phyloP scores from a whole-genome alignment of 2,113 vertebrate species.

The Sylvilagus bachmani region DNA sequence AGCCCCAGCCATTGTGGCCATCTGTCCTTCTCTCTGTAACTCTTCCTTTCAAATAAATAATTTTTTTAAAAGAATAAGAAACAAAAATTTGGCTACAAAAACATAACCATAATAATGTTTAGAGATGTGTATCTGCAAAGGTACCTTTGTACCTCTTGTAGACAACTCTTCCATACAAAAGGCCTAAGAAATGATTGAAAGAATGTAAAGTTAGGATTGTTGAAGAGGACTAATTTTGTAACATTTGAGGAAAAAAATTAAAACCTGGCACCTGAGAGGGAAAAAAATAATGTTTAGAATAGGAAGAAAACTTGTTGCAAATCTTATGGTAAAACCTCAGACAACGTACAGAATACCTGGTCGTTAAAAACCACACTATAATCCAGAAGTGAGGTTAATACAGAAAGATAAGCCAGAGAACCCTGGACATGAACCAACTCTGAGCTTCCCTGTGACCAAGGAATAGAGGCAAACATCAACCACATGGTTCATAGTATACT shows the following conservation, averaged over 20 bases:
- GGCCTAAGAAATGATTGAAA: constrained; percentile 7
- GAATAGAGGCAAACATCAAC: neutral
- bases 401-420: neutral
- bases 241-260: neutral
- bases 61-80: neutral
- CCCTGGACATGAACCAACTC: neutral
- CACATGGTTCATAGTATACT: neutral
- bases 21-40: too few relatives aligned
- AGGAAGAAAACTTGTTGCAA: neutral
- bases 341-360: neutral
- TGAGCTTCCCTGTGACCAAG: neutral
- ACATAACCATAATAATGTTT: neutral
- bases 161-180: constrained; percentile 14
- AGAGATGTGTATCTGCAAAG: neutral
- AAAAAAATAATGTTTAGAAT: neutral
- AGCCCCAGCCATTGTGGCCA: too few relatives aligned
- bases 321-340: neutral
- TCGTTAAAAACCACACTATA: neutral
- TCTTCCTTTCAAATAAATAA: too few relatives aligned
- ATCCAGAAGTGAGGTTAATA: neutral
- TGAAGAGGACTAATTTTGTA: neutral
- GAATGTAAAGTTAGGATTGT: neutral
- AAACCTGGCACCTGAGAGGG: neutral
- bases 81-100: neutral
- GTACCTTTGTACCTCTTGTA: neutral